These are phyloP conservation scores for Phthorimaea operculella DNA, from an alignment of 1,140 invertebrate genomes.

Conservation along the genomic window DNA sequence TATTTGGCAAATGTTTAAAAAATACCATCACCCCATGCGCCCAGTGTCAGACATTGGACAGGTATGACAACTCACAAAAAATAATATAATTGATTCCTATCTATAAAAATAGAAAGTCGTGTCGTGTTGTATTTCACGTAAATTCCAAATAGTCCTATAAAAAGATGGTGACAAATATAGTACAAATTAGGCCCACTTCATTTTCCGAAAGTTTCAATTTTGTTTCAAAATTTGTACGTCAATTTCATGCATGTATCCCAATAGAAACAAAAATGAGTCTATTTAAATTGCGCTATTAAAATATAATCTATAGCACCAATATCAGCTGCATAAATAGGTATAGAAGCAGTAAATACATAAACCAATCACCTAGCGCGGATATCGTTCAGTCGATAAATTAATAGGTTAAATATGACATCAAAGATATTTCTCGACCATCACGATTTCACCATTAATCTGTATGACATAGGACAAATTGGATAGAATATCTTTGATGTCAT, in stretches of 20 bases:
- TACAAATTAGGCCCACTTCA: too few species aligned
- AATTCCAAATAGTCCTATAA: too few species aligned
- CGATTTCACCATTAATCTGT: too few species aligned
- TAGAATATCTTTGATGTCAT: too few species aligned
- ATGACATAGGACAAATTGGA: too few species aligned
- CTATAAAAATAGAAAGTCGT: not conserved
- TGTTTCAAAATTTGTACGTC: conserved; percentile 26
- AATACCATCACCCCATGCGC: not conserved
- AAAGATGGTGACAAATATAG: too few species aligned
- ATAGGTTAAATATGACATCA: too few species aligned
- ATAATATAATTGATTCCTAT: not conserved
- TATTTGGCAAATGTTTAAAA: conserved; percentile 29
- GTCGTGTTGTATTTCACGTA: not conserved
- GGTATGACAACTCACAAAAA: not conserved
- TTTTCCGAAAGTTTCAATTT: not conserved
- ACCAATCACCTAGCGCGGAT: too few species aligned
- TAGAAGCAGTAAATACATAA: not conserved
- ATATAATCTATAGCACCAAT: conserved; percentile 58
- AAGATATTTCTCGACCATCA: too few species aligned
- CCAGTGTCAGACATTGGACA: not conserved
- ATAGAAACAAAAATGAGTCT: not conserved
- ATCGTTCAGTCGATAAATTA: too few species aligned
- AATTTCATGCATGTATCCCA: conserved; percentile 22
- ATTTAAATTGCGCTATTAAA: conserved; percentile 35
- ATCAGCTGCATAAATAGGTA: conserved; percentile 50